Evolutionary conservation across 2,113 vertebrate genomes (phyloP), one percentile per base, ranked within the genome.

Genomic region (Ibidorhyncha struthersii): DNA sequence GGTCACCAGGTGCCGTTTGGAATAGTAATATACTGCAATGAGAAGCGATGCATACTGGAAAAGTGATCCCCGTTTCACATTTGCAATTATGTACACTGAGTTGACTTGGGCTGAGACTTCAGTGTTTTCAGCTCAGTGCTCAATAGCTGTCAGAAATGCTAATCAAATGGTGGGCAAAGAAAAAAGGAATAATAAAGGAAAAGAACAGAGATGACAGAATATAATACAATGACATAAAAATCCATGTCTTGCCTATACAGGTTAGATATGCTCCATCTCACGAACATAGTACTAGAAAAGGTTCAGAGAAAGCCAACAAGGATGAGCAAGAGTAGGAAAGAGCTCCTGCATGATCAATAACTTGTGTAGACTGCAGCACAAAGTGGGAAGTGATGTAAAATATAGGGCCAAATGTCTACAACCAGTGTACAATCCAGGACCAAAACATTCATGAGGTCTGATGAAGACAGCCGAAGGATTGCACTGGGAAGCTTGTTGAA

Each of bases 1-100:
- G 38, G 13, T 45, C 38, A 27, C 36, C 1, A 1, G 4, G 34
- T 55, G 40, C 63, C 21, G 17, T 34, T n/a, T 10, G 1, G 2
- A 14, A 20, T 6, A 55, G 47, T 12, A 32, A 32, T 29, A 17
- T 5, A 25, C 47, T 6, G 47, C 53, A 26, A 40, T 3, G 29
- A 61, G 45, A 61, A 82, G 38, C 5, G 55, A 40, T 62, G 17
- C 30, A 21, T 21, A 14, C 40, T 7, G 17, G n/a, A 76, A 70
- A 36, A 55, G 1, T 4, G 6, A 14, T 30, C 40, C 30, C 38
- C 1, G 0, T 14, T 47, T 84, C 56, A 22, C 49, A 10, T 70
- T n/a, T 55, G 47, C 49, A 70, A 15, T 41, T 18, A 32, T 1
- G 6, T 17, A 22, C 30, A 30, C 20, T 11, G 36, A 43, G 52